Percentiles rank a stretch among this genome's conserved stretches.
Evolutionary conservation across 2,888 invertebrate genomes (phyloP).

Genomic region (Helicoverpa assulta): DNA sequence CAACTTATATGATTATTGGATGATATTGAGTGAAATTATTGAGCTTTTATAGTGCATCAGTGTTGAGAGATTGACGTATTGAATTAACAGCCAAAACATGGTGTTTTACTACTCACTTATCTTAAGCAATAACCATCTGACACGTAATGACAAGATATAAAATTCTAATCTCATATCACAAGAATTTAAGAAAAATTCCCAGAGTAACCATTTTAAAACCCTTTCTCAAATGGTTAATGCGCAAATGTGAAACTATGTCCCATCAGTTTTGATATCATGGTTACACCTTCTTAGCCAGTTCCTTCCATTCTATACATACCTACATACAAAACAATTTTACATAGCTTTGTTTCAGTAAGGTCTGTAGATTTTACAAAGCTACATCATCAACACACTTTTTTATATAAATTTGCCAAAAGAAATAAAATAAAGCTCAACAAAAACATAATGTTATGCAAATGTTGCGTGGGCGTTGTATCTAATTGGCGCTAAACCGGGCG

Average conservation of each 20-base stretch:
- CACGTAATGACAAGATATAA: slow-evolving; percentile 9
- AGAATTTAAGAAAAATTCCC: no score
- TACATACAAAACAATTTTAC: no score
- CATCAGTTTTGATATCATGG: background rate
- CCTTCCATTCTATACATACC: no score
- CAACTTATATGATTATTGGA: slow-evolving; percentile 52
- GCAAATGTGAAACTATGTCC: background rate
- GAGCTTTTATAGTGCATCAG: slow-evolving; percentile 36
- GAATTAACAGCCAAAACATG: slow-evolving; percentile 34
- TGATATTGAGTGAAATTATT: slow-evolving; percentile 55
- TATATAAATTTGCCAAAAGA: background rate
- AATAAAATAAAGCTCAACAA: slow-evolving; percentile 15
- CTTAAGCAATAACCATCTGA: slow-evolving; percentile 18
- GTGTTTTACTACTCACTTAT: slow-evolving; percentile 32
- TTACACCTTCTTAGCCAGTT: background rate
- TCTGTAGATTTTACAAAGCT: background rate
- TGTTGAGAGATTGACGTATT: slow-evolving; percentile 43
- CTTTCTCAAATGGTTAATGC: background rate
- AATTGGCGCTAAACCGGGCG: slow-evolving; percentile 77
- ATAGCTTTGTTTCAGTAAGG: background rate
- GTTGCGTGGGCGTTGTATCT: slow-evolving; percentile 74
- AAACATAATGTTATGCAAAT: slow-evolving; percentile 73
- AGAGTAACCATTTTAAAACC: background rate
- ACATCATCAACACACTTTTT: background rate
- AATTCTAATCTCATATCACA: background rate